Percentiles rank a stretch among this genome's conserved stretches.
Conservation (phyloP, 2,113 vertebrate species). For the Antigone vipio region DNA sequence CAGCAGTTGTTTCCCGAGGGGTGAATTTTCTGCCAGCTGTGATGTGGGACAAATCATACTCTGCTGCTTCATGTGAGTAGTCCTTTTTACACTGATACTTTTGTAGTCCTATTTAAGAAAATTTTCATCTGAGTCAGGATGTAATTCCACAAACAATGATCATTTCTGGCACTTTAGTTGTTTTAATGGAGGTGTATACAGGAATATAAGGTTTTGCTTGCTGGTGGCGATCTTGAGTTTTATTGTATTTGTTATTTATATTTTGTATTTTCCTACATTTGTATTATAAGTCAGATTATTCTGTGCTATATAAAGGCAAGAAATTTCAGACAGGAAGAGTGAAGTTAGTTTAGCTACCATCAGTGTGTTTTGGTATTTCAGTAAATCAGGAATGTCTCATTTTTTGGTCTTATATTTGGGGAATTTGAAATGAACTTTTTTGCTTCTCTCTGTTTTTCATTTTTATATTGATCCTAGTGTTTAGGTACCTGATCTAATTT, state of each 20-base stretch:
- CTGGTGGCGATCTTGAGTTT: background rate
- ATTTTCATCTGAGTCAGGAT: background rate
- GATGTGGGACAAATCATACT: background rate
- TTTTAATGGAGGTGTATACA: background rate
- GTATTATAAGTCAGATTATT: background rate
- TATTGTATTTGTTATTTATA: background rate
- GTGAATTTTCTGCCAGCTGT: background rate
- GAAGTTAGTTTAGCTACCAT: background rate
- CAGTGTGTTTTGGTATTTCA: background rate
- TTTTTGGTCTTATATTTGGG: background rate
- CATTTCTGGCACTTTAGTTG: background rate
- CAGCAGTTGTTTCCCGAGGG: background rate
- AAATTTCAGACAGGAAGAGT: background rate
- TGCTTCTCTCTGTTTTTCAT: background rate
- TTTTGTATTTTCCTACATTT: background rate
- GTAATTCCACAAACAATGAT: background rate
- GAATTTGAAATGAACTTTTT: background rate
- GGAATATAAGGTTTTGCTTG: background rate
- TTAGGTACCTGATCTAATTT: background rate
- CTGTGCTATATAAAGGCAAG: background rate
- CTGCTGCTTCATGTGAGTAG: background rate
- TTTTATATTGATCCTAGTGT: background rate
- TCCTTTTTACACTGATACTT: background rate
- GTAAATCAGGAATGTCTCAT: background rate
- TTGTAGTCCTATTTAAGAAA: background rate